Percentiles rank a stretch among this genome's conserved stretches.
These are phyloP conservation scores for Mastigias papua DNA, from an alignment of 30 jellyfish, hydroid and myxozoan species.

Conservation along the genomic window DNA sequence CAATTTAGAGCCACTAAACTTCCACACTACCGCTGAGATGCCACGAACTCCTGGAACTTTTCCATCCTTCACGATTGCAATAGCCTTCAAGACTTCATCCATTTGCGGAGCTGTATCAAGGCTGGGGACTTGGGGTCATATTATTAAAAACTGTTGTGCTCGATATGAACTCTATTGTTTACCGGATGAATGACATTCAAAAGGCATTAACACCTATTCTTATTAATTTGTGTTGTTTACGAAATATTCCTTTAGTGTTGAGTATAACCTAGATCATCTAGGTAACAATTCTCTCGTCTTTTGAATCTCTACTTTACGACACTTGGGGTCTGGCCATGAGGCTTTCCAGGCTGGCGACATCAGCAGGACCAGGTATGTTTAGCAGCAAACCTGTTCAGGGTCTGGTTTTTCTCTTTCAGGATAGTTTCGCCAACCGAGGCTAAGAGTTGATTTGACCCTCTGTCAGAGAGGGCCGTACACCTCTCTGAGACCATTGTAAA, in stretches of 20 bases:
- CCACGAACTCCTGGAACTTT: neutral
- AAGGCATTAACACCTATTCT: too few relatives aligned
- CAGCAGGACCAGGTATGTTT: neutral
- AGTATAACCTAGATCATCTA: too few relatives aligned
- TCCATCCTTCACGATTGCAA: neutral
- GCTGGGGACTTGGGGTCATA: too few relatives aligned
- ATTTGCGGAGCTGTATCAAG: neutral
- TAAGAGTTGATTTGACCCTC: neutral
- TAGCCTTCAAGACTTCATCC: neutral
- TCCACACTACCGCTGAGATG: neutral
- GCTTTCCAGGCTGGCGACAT: neutral
- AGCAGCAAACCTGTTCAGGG: neutral
- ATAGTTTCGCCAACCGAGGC: neutral
- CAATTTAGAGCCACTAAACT: neutral
- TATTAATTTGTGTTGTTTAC: too few relatives aligned
- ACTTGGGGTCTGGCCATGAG: neutral
- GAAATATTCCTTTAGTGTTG: too few relatives aligned
- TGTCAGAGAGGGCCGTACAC: constrained; percentile 11
- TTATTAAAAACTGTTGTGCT: too few relatives aligned
- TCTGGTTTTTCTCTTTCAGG: neutral
- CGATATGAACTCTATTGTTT: too few relatives aligned
- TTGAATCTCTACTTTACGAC: too few relatives aligned
- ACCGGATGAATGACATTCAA: too few relatives aligned
- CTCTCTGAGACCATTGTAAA: neutral
- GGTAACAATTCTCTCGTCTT: too few relatives aligned